Evolutionary conservation across 2,888 invertebrate species (phyloP).

Genomic region (Strigamia crassipes): DNA sequence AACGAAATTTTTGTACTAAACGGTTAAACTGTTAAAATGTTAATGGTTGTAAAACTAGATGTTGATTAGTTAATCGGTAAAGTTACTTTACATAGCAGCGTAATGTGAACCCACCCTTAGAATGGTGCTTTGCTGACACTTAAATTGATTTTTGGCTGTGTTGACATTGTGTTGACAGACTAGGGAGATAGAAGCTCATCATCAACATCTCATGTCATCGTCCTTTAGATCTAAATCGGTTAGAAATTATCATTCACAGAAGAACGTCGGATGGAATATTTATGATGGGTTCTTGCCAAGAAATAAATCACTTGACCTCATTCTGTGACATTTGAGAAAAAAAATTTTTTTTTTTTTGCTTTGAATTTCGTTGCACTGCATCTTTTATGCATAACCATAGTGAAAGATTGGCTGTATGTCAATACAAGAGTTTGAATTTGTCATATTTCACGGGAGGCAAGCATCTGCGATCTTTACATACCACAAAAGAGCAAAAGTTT

Average conservation of each 20-base stretch:
- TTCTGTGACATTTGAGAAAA: neutral
- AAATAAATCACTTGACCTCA: constrained; percentile 18
- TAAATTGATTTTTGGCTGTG: neutral
- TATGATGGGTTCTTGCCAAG: neutral
- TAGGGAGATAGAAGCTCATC: neutral
- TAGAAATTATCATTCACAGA: neutral
- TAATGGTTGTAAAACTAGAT: no score
- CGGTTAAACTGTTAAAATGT: no score
- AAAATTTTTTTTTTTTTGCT: neutral
- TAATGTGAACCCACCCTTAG: no score
- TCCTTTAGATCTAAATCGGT: neutral
- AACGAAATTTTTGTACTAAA: no score
- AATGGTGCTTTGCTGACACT: neutral
- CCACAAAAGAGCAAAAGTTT: neutral
- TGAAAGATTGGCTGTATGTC: constrained; percentile 3
- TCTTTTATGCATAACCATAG: constrained; percentile 14
- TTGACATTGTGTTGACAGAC: neutral
- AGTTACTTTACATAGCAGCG: no score
- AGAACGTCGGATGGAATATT: neutral
- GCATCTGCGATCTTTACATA: neutral
- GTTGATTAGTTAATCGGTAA: no score
- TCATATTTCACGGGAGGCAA: neutral
- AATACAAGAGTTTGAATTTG: neutral
- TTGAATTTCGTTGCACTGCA: neutral
- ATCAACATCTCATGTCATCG: neutral